Evolutionary conservation across 1,140 invertebrate genomes (phyloP), one percentile per base, ranked within the genome.

Genomic region (Drosophila ohnishii): DNA sequence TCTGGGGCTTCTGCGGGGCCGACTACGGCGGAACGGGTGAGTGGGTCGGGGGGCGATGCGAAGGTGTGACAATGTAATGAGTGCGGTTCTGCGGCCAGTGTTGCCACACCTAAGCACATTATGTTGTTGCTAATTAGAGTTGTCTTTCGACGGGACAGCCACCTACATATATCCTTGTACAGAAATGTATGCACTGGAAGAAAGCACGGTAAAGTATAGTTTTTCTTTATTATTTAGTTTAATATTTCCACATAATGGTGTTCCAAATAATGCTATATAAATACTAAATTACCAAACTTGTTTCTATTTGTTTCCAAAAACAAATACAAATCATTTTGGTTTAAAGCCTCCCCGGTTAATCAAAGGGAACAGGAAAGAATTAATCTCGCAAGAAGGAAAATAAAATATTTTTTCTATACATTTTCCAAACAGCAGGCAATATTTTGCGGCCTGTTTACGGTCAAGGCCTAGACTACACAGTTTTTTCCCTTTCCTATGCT

Each of bases 71-170:
- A 66, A 35, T 63, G 61, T 80, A 84, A 79, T 72, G 65, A 66
- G 62, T 72, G 66, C 40, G 69, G 44, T 71, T 44, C 35, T 42
- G 44, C 45, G 74, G 47, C 44, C 71, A 69, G 67, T 65, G 64
- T 64, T 44, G 65, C 51, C 64, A 63, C 82, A 78, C 83, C 74
- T 78, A 86, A 86, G 78, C 78, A 62, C 65, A 61, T 82, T 75
- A 78, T 70, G 63, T 44, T 69, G 65, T 70, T 66, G 53, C 82
- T 85, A 85, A 85, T 85, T 86, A 86, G 81, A 59, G 64, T 28
- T 77, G 81, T 75, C 71, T 75, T 76, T 48, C 61, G 47, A 48
- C 55, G 30, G 56, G 25, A 61, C 62, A 66, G 70, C 34, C 48
- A 45, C 19, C 13, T 3, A 55, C 19, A 19, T 37, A 42, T 10